Percentiles rank a stretch among this genome's conserved stretches.
Evolutionary conservation across 2,113 vertebrate species (phyloP).

Genomic region (Phylloscopus trochilus): DNA sequence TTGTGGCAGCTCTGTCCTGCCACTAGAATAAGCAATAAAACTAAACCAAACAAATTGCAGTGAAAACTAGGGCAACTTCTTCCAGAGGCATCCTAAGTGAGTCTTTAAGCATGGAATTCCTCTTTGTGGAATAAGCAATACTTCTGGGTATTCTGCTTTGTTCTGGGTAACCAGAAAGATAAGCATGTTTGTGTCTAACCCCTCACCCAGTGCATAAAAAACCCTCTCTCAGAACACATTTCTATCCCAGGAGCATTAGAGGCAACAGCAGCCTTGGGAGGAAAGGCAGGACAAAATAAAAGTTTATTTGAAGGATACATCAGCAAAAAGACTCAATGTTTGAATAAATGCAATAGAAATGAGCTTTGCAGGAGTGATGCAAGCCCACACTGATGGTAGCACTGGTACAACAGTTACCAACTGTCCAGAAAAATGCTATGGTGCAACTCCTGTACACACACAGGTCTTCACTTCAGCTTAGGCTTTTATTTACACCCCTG

Average conservation of each 20-base stretch:
- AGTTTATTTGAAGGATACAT: neutral
- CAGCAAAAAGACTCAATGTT: neutral
- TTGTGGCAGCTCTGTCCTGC: neutral
- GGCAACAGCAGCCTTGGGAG: neutral
- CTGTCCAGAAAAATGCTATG: neutral
- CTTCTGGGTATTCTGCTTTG: neutral
- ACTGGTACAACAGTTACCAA: accelerated
- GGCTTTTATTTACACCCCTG: neutral
- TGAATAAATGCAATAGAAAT: neutral
- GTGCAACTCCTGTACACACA: accelerated
- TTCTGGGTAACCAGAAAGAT: neutral
- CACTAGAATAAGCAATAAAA: neutral
- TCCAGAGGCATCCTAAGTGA: neutral
- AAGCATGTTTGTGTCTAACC: neutral
- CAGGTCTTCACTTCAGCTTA: accelerated
- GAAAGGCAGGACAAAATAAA: neutral
- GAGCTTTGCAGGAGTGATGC: neutral
- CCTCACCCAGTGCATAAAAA: neutral
- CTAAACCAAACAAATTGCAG: neutral
- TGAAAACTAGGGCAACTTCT: neutral
- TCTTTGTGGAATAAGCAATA: neutral
- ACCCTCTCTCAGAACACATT: neutral
- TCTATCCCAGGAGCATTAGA: neutral
- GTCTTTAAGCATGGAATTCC: neutral
- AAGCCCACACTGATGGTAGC: neutral